These are phyloP conservation scores for Anguilla pacifica DNA, from an alignment of 2,797 vertebrate genomes.

Conservation along the genomic window DNA sequence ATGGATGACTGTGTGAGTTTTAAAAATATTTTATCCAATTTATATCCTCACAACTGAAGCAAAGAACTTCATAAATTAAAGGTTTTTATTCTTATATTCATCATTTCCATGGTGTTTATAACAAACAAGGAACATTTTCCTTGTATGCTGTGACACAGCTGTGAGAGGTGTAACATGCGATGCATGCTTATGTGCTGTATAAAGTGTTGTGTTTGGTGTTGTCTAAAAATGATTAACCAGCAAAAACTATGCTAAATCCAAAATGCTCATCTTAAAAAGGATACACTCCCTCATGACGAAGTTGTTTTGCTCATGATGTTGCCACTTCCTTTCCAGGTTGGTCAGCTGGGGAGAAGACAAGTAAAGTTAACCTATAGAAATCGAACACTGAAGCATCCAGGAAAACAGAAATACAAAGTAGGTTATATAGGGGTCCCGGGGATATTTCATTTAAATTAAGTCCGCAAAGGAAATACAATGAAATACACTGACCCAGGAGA, in stretches of 20 bases:
- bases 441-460: background rate
- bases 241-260: background rate
- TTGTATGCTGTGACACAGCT: background rate
- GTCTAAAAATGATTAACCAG: background rate
- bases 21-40: background rate
- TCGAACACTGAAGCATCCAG: background rate
- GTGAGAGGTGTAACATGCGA: background rate
- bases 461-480: background rate
- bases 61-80: background rate
- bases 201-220: background rate
- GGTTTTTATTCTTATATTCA: too few species aligned
- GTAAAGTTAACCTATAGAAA: background rate
- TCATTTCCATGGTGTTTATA: background rate
- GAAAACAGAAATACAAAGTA: background rate
- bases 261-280: constrained; percentile 66
- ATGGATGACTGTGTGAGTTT: background rate
- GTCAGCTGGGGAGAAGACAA: constrained; percentile 77
- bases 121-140: background rate
- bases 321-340: constrained; percentile 97
- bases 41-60: background rate
- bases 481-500: background rate
- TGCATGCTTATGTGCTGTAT: background rate
- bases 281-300: constrained; percentile 99
- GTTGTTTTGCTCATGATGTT: constrained; percentile 96
- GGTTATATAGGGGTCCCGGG: background rate